Conservation (phyloP, 2,888 invertebrate species). For the Prostheceraeus crozeri region DNA sequence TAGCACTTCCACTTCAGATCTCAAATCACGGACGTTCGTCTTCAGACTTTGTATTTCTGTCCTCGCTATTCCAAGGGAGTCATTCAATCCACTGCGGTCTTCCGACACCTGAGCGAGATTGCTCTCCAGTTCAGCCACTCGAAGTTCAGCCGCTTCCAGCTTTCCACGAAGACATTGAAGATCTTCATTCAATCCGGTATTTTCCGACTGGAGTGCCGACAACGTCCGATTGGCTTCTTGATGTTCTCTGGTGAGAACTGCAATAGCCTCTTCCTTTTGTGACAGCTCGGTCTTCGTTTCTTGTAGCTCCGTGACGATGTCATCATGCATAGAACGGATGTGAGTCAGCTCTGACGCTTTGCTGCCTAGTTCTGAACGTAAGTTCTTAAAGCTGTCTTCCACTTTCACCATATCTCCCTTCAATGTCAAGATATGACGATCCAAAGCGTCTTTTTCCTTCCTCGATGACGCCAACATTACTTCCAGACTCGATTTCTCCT, state of each 20-base stretch:
- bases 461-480: not conserved
- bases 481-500: constrained; percentile 5
- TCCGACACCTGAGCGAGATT: not conserved
- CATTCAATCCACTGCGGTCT: not conserved
- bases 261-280: not conserved
- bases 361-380: not conserved
- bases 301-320: not conserved
- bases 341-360: not conserved
- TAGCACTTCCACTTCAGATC: not conserved
- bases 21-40: not conserved
- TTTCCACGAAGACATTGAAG: not conserved
- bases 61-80: not conserved
- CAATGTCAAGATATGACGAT: not conserved
- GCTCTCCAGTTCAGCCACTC: constrained; percentile 2
- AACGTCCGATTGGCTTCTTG: not conserved
- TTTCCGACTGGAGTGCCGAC: not conserved
- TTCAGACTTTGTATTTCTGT: not conserved
- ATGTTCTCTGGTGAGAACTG: not conserved
- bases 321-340: not conserved
- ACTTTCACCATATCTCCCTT: constrained; percentile 14
- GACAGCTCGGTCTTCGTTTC: not conserved
- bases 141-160: constrained; percentile 5
- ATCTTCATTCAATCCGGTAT: not conserved
- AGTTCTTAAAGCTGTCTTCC: constrained; percentile 1
- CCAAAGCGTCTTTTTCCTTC: constrained; percentile 12